These are phyloP conservation scores for Cryptocheilus praepositus DNA, from an alignment of 2,888 invertebrate species.

Conservation along the genomic window DNA sequence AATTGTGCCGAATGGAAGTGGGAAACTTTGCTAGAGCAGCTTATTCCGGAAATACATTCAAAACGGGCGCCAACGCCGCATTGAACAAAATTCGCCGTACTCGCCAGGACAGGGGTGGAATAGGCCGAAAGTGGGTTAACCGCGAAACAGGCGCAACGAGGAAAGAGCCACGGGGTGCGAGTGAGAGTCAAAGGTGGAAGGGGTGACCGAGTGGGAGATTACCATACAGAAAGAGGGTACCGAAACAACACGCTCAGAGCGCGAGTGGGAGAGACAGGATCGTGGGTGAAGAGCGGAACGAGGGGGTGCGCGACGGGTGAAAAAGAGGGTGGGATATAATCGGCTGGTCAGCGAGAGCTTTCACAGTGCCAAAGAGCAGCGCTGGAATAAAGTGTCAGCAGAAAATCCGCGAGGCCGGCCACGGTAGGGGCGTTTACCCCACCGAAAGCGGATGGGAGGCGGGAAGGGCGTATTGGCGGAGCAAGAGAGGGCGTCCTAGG, in stretches of 20 bases:
- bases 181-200: conserved; percentile 11
- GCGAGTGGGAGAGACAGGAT: not conserved
- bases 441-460: conserved; percentile 14
- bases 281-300: not conserved
- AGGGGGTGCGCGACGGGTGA: not conserved
- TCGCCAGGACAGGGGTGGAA: conserved; percentile 23
- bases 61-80: conserved; percentile 5
- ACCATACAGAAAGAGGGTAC: conserved; percentile 1
- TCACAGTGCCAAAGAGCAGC: conserved; percentile 39
- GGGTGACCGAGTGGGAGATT: conserved; percentile 5
- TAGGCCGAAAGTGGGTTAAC: conserved; percentile 54
- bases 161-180: conserved; percentile 20
- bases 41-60: not conserved
- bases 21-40: too few species aligned
- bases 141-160: conserved; percentile 48
- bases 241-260: not conserved
- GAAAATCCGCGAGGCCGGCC: conserved; percentile 51
- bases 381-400: conserved; percentile 60
- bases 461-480: conserved; percentile 14
- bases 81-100: conserved; percentile 2
- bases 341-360: conserved; percentile 43
- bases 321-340: conserved; percentile 29
- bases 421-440: conserved; percentile 17
- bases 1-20: too few species aligned
- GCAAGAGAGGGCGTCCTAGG: conserved; percentile 31